These are phyloP conservation scores for Apeira syringaria DNA, from an alignment of 2,888 invertebrate genomes.

Conservation along the genomic window DNA sequence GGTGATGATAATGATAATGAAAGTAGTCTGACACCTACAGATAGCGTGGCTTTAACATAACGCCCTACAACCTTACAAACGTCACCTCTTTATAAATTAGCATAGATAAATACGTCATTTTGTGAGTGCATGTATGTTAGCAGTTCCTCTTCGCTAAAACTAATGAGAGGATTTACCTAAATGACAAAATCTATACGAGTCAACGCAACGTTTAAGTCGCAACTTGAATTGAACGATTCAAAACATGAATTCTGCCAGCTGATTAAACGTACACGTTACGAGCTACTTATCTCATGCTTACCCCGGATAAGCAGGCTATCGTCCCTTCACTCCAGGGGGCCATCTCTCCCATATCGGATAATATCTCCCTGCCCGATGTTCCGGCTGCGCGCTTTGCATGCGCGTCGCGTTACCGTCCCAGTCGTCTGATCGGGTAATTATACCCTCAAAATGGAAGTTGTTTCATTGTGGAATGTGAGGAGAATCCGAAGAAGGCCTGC, in stretches of 20 bases:
- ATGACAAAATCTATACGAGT: too few relatives aligned
- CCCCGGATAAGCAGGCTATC: slow-evolving; percentile 2
- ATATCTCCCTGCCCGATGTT: slow-evolving; percentile 12
- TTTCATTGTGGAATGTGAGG: slow-evolving; percentile 10
- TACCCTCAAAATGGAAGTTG: slow-evolving; percentile 13
- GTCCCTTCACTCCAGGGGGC: slow-evolving; percentile 13
- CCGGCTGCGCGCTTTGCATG: slow-evolving; percentile 21
- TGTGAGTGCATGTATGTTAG: too few relatives aligned
- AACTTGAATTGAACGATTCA: background rate
- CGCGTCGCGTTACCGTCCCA: slow-evolving; percentile 20
- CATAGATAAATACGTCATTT: too few relatives aligned
- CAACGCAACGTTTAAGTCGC: too few relatives aligned
- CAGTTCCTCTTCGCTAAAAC: too few relatives aligned
- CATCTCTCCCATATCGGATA: slow-evolving; percentile 10
- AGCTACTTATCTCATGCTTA: slow-evolving; percentile 7
- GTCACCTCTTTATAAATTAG: too few relatives aligned
- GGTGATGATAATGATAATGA: too few relatives aligned
- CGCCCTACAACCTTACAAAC: too few relatives aligned
- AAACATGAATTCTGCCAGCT: background rate
- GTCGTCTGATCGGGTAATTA: slow-evolving; percentile 28
- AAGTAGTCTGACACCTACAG: too few relatives aligned
- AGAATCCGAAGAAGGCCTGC: slow-evolving; percentile 2
- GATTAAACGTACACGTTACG: slow-evolving; percentile 6
- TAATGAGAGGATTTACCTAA: too few relatives aligned
- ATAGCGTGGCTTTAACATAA: too few relatives aligned